Evolutionary conservation across 1,140 invertebrate species (phyloP).

Genomic region (Solenopsis fugax): DNA sequence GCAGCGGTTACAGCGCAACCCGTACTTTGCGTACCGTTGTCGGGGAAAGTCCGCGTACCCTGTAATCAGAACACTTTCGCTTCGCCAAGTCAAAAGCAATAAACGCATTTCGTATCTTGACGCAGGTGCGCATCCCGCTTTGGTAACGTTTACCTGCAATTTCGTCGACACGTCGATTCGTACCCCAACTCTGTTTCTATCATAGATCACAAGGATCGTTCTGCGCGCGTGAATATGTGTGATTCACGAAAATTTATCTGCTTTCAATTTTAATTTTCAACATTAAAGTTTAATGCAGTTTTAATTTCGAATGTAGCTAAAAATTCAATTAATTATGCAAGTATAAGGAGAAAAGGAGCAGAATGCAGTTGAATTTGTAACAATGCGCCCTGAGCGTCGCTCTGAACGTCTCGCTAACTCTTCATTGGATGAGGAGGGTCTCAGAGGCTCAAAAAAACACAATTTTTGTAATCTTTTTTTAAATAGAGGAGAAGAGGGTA

Average conservation of each 20-base stretch:
- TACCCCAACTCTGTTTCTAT: not conserved
- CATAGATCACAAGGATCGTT: too few species aligned
- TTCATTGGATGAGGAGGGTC: too few species aligned
- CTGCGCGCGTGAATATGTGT: not conserved
- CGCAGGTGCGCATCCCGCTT: slow-evolving; percentile 23
- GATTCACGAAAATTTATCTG: not conserved
- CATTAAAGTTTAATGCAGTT: not conserved
- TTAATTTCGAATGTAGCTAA: not conserved
- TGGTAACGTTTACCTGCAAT: slow-evolving; percentile 34
- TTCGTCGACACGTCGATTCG: slow-evolving; percentile 12
- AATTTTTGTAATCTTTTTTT: too few species aligned
- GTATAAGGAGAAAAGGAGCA: not conserved
- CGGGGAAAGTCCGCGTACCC: slow-evolving; percentile 55
- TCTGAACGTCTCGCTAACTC: too few species aligned
- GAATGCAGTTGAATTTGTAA: not conserved
- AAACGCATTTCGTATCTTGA: slow-evolving; percentile 46
- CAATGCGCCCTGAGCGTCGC: too few species aligned
- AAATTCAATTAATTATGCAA: not conserved
- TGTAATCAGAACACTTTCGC: slow-evolving; percentile 65
- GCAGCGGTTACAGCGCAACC: not conserved
- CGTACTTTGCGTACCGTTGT: slow-evolving; percentile 42
- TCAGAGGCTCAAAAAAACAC: too few species aligned
- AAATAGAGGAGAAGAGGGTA: too few species aligned
- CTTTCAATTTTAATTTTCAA: not conserved
- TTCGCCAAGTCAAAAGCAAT: slow-evolving; percentile 28